These are phyloP conservation scores for Calcarius lapponicus DNA, from an alignment of 2,797 vertebrate species.

Conservation along the genomic window DNA sequence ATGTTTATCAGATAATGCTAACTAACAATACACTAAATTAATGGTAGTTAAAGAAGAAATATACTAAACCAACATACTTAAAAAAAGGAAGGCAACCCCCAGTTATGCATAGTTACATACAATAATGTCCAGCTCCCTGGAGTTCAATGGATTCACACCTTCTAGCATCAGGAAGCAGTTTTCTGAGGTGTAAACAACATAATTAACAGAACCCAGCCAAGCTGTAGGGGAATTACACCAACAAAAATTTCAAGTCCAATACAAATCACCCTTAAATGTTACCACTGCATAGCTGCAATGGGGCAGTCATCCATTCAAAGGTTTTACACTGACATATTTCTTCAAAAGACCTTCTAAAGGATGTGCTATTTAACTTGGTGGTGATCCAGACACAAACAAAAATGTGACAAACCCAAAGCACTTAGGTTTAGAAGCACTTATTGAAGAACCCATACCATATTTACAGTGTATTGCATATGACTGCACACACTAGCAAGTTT, in stretches of 20 bases:
- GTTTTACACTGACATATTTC: not conserved
- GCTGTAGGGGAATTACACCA: not conserved
- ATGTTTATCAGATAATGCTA: constrained; percentile 13
- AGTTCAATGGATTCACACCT: not conserved
- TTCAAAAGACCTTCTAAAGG: not conserved
- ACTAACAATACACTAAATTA: not conserved
- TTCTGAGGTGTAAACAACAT: not conserved
- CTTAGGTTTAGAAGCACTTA: constrained; percentile 63
- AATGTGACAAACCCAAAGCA: constrained; percentile 12
- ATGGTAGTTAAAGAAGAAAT: constrained; percentile 30
- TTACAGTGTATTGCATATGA: constrained; percentile 14
- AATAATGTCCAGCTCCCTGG: not conserved
- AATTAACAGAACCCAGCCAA: not conserved
- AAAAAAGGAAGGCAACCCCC: not conserved
- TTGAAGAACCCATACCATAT: not conserved
- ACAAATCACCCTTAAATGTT: not conserved
- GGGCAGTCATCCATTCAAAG: not conserved
- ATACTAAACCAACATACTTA: constrained; percentile 5
- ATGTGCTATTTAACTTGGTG: not conserved
- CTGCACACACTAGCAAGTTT: not conserved
- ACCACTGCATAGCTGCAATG: not conserved
- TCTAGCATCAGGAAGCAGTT: not conserved
- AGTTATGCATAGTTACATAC: constrained; percentile 3
- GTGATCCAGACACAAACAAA: not conserved
- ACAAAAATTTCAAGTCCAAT: not conserved